Evolutionary conservation across 2,113 vertebrate genomes (phyloP).

Genomic region (Grallaria varia): DNA sequence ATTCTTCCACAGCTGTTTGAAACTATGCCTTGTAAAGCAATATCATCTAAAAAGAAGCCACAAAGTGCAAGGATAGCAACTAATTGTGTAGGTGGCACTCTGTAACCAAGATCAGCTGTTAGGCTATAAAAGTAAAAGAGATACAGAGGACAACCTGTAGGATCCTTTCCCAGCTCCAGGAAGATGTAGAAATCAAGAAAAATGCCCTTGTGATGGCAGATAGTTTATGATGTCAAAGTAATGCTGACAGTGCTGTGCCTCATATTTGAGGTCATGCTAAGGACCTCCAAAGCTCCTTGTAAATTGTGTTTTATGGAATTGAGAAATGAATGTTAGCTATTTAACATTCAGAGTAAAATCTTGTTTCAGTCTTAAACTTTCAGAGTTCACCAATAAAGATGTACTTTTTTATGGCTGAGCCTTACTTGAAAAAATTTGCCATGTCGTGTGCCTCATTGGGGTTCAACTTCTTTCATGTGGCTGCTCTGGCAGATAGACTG

Average conservation of each 20-base stretch:
- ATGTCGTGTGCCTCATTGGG: neutral
- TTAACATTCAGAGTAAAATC: neutral
- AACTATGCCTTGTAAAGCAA: neutral
- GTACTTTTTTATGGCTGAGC: neutral
- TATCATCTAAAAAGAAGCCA: neutral
- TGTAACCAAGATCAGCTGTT: neutral
- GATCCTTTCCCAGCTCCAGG: neutral
- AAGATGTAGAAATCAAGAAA: neutral
- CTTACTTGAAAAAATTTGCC: neutral
- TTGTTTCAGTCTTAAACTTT: neutral
- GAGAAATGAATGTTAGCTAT: neutral
- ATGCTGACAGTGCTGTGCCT: neutral
- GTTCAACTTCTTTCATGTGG: neutral
- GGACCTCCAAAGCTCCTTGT: neutral
- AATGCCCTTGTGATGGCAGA: neutral
- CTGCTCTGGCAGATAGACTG: neutral
- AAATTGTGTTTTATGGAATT: neutral
- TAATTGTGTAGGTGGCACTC: neutral
- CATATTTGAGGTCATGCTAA: neutral
- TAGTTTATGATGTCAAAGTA: neutral
- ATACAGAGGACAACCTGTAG: neutral
- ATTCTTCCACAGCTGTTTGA: neutral
- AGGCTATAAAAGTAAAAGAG: neutral
- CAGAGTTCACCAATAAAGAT: neutral
- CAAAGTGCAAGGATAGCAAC: neutral